phyloP scores from a whole-genome alignment of 2,113 vertebrate species.

The Cyphomyrus discorhynchus region DNA sequence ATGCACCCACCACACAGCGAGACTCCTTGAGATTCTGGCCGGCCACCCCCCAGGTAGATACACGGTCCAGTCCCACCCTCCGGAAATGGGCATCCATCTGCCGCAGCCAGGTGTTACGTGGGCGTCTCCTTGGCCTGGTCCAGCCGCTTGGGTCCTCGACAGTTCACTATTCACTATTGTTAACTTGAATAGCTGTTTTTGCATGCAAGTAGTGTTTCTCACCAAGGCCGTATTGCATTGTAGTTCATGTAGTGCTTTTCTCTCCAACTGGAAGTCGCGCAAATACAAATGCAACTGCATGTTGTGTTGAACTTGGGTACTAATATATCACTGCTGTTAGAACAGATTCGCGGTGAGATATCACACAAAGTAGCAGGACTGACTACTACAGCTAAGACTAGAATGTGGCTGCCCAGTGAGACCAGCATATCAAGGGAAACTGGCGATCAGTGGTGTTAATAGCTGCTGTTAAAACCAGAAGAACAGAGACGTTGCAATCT shows the following conservation, averaged over 20 bases:
- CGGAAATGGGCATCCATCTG: no score
- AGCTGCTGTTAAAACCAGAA: neutral
- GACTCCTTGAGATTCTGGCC: no score
- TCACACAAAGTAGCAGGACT: neutral
- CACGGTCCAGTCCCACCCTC: no score
- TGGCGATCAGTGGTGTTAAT: neutral
- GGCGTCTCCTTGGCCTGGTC: no score
- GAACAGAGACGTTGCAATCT: neutral
- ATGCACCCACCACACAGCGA: no score
- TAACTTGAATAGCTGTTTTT: neutral
- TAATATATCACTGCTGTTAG: neutral
- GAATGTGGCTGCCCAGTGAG: neutral
- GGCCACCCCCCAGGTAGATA: no score
- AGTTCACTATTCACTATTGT: neutral
- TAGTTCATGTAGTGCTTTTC: neutral
- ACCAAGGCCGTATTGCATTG: neutral
- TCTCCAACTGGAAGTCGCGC: neutral
- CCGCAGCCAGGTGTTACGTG: no score
- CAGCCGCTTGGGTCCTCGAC: no score
- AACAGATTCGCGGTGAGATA: neutral
- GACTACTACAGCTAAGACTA: neutral
- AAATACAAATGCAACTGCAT: neutral
- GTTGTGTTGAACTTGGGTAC: neutral
- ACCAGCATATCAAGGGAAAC: neutral
- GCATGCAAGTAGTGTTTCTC: neutral